Base-by-base conservation (phyloP, 2,113 vertebrate species). In the Salvelinus fontinalis region DNA sequence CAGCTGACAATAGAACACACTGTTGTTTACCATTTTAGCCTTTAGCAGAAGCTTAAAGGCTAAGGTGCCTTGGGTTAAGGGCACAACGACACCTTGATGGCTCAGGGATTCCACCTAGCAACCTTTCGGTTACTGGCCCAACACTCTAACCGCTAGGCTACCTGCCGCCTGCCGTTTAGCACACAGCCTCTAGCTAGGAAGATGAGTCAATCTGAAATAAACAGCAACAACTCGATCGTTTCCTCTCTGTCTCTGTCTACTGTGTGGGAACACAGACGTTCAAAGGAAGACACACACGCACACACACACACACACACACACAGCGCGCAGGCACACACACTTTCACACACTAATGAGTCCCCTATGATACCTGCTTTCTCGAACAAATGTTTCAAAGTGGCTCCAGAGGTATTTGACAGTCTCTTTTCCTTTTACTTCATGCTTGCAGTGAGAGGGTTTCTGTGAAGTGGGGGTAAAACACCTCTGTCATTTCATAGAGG, bases 401-500 rank as follows among this genome's bases (percentile, higher is more conserved):
- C 73, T 75, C 69, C 68, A 77, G 48, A 76, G 64, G 81, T 64
- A 49, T 78, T 76, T 81, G 7, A 76, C n/a, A 48, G 49, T 5
- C 60, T 71, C 20, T 59, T 72, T 75, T 49, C 57, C 44, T 74
- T 49, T 59, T 9, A 54, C 72, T 73, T 68, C 26, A 73, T n/a
- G 26, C 49, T 27, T 2, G 68, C 39, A 20, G 57, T 64, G 5
- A 54, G 4, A 18, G 26, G 60, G 51, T 65, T 76, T 75, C 72
- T 62, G 59, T 62, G 34, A 57, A 76, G 24, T 16, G 27, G 14
- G 27, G 27, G 13, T 26, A 69, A 22, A 66, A 54, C 26, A 75
- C 39, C 12, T 1, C 20, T 78, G 74, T 73, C 14, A 82, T 86
- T 84, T 82, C 82, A 72, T 3, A 34, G 16, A 69, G 73, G 8